phyloP scores from a whole-genome alignment of 2,888 invertebrate genomes.

The Cheilosia vernalis region DNA sequence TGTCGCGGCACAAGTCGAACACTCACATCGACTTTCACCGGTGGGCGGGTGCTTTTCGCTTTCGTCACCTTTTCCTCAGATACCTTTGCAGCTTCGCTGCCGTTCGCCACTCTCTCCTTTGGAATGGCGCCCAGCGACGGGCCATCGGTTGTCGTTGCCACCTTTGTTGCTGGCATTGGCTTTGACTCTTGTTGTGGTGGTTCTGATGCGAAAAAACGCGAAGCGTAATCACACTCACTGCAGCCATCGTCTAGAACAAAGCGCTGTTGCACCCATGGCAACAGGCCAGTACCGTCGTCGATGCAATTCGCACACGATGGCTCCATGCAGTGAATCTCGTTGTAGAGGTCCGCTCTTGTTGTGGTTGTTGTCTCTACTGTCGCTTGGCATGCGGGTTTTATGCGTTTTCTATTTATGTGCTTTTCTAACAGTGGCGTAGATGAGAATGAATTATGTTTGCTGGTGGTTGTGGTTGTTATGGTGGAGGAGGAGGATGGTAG shows the following conservation, averaged over 20 bases:
- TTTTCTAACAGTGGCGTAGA: slow-evolving; percentile 69
- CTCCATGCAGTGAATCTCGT: slow-evolving; percentile 55
- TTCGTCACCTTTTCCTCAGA: slow-evolving; percentile 71
- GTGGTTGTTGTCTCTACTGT: slow-evolving; percentile 69
- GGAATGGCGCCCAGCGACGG: slow-evolving; percentile 19
- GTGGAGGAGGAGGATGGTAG: slow-evolving; percentile 42
- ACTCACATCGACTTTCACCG: slow-evolving; percentile 91
- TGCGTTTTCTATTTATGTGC: slow-evolving; percentile 70
- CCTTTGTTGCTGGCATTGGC: not conserved
- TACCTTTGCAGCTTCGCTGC: slow-evolving; percentile 51
- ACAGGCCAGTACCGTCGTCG: slow-evolving; percentile 80
- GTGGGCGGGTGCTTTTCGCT: slow-evolving; percentile 81
- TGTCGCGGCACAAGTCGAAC: slow-evolving; percentile 88
- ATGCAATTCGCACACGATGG: slow-evolving; percentile 49
- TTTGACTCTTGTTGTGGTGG: slow-evolving; percentile 36
- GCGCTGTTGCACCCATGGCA: slow-evolving; percentile 83
- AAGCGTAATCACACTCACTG: slow-evolving; percentile 63
- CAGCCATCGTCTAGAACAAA: slow-evolving; percentile 79
- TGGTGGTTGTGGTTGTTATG: slow-evolving; percentile 57
- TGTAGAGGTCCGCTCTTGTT: slow-evolving; percentile 64
- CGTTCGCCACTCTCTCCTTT: not conserved
- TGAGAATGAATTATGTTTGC: slow-evolving; percentile 66
- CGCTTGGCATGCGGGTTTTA: slow-evolving; percentile 55
- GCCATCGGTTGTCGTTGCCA: slow-evolving; percentile 3
- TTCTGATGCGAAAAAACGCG: slow-evolving; percentile 62